Evolutionary conservation across 1,140 invertebrate species (phyloP), one percentile per base, ranked within the genome.

Genomic region (Fopius arisanus): DNA sequence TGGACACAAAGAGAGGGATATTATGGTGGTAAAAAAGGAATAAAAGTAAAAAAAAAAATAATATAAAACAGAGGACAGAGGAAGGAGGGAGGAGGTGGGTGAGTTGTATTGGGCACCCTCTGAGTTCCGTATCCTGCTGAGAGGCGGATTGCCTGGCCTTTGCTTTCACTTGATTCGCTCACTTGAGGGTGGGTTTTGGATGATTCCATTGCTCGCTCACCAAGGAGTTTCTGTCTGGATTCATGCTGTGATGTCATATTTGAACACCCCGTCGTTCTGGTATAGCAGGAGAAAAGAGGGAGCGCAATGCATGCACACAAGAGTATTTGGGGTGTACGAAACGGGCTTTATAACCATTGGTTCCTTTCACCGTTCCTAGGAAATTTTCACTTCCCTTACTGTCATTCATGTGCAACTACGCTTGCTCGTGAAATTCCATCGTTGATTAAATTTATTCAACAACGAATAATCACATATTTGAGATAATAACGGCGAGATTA

Each of bases 171-270:
- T 78, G 78, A 81, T 80, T 81, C 80, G 77, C 75, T 75, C 66
- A 77, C 74, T 75, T 77, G 67, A 62, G 75, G 77, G 78, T 80
- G 79, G 78, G 76, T 82, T 80, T 80, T 78, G 80, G 77, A 75
- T 79, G 79, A 83, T 84, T 84, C 77, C 75, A 79, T 79, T 78
- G 75, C 78, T 48, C 65, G 67, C 29, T 65, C 69, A 67, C 72
- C 77, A 73, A 65, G 71, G 72, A 81, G 79, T 81, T 65, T 81
- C 77, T 75, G 70, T 79, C 70, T 78, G 78, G 78, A 77, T 84
- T 83, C 82, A 83, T 72, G 81, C 82, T 80, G 79, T 68, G 80
- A 81, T 78, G 79, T 84, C 82, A 82, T 80, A 81, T 82, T 79
- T 79, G 77, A 76, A 31, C 73, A 41, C 77, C 77, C 79, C 77